These are phyloP conservation scores for Campoplex nolae DNA, from an alignment of 2,888 invertebrate genomes.

Conservation along the genomic window DNA sequence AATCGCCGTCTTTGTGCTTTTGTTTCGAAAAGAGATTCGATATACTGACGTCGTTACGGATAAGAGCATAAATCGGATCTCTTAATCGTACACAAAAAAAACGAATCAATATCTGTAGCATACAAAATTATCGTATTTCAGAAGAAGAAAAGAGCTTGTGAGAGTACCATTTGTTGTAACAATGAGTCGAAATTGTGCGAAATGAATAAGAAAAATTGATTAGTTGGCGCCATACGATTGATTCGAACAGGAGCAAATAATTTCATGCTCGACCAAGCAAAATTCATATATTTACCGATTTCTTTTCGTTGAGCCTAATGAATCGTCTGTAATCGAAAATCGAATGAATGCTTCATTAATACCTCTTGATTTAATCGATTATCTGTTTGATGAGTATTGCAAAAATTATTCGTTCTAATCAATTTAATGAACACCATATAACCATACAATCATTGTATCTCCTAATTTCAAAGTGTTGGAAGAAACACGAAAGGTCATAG, in stretches of 20 bases:
- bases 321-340: constrained; percentile 22
- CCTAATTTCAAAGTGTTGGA: not conserved
- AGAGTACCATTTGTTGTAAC: constrained; percentile 21
- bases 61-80: not conserved
- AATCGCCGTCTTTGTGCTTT: not conserved
- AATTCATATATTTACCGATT: not conserved
- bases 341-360: constrained; percentile 31
- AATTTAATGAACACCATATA: not conserved
- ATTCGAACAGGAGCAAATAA: constrained; percentile 24
- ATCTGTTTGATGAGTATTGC: too few relatives aligned
- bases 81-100: not conserved
- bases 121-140: constrained; percentile 10
- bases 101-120: not conserved
- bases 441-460: not conserved
- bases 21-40: not conserved
- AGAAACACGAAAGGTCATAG: not conserved
- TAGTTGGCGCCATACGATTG: not conserved
- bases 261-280: not conserved
- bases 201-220: constrained; percentile 42
- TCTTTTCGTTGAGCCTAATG: constrained; percentile 5
- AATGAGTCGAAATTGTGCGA: not conserved
- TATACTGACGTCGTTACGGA: not conserved
- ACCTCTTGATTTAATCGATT: not conserved
- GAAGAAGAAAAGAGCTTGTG: constrained; percentile 21
- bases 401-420: not conserved